phyloP scores from a whole-genome alignment of 2,797 vertebrate genomes.

The Schizopygopsis malacanthus region DNA sequence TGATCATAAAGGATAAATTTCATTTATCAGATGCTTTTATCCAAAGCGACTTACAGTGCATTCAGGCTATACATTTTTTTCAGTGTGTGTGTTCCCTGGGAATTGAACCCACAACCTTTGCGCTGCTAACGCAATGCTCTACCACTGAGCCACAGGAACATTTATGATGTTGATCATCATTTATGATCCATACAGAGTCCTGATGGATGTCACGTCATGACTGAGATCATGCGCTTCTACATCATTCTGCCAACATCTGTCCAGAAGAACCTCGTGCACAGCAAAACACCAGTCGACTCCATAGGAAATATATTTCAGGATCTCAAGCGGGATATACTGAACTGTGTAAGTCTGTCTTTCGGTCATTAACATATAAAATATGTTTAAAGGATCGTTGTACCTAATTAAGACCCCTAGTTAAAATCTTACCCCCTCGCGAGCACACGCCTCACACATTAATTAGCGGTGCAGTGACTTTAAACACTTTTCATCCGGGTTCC shows the following conservation, averaged over 20 bases:
- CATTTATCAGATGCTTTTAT: background rate
- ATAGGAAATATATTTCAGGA: conserved; percentile 82
- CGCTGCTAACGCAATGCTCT: too few species aligned
- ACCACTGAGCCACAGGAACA: too few species aligned
- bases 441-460: too few species aligned
- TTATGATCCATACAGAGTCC: conserved; percentile 73
- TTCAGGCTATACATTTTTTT: too few species aligned
- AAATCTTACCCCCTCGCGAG: too few species aligned
- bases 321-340: conserved; percentile 76
- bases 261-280: conserved; percentile 24
- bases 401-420: too few species aligned
- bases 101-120: too few species aligned
- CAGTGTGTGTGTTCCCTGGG: too few species aligned
- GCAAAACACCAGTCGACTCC: conserved; percentile 75
- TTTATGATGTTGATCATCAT: background rate
- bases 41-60: too few species aligned
- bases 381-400: background rate
- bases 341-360: conserved; percentile 82
- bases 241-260: conserved; percentile 85
- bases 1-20: background rate
- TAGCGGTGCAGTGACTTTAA: too few species aligned
- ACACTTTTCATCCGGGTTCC: too few species aligned
- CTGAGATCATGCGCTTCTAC: conserved; percentile 87
- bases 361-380: background rate
- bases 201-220: conserved; percentile 87